phyloP scores from a whole-genome alignment of 92 coral and sea anemone species.

The Desmophyllum pertusum region DNA sequence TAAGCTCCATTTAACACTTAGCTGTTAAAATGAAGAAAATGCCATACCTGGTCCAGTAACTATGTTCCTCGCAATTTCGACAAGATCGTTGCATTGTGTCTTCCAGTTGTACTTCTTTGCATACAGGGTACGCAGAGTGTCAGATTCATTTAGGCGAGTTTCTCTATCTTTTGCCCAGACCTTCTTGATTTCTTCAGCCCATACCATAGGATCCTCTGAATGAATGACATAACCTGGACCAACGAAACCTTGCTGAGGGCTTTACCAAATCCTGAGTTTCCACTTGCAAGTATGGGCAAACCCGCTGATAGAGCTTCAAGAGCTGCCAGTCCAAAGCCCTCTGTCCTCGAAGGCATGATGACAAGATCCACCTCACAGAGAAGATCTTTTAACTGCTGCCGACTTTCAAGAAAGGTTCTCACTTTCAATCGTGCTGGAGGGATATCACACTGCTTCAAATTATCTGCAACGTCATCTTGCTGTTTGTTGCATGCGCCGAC shows the following conservation, averaged over 20 bases:
- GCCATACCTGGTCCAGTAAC: no score
- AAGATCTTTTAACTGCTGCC: background rate
- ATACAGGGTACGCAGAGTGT: background rate
- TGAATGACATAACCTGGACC: background rate
- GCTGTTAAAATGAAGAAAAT: no score
- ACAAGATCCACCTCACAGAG: no score
- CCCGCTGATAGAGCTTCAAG: background rate
- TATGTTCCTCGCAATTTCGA: background rate
- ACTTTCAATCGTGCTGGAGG: background rate
- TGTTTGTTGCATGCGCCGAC: background rate
- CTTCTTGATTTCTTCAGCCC: conserved; percentile 10
- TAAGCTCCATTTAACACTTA: no score
- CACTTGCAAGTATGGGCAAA: no score
- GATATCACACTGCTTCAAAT: background rate
- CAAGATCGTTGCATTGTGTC: background rate
- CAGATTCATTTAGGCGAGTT: background rate
- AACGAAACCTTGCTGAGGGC: background rate
- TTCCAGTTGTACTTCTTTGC: background rate
- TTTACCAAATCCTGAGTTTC: background rate
- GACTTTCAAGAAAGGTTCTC: background rate
- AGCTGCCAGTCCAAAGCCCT: background rate
- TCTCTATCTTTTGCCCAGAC: background rate
- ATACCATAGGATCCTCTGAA: background rate
- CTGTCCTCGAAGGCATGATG: background rate
- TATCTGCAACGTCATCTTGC: background rate